Evolutionary conservation across 2,113 vertebrate species (phyloP).

Genomic region (Neogobius melanostomus): DNA sequence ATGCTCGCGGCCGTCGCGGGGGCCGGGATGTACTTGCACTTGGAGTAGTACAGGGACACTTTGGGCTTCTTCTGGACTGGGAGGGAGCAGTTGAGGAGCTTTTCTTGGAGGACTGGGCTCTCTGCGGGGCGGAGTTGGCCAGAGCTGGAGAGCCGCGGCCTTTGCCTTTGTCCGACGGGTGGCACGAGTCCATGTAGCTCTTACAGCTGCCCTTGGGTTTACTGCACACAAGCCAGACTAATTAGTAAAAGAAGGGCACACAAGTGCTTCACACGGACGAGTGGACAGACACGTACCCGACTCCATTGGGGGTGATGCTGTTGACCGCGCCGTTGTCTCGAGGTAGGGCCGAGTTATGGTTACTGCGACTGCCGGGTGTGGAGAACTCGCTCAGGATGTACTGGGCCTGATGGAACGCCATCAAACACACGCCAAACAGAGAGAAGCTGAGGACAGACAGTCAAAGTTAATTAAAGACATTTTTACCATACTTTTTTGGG

Average conservation of each 20-base stretch:
- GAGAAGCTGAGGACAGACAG: conserved; percentile 80
- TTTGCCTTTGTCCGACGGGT: conserved; percentile 91
- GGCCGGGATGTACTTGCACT: conserved; percentile 79
- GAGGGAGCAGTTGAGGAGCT: conserved; percentile 75
- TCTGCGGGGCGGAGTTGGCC: conserved; percentile 74
- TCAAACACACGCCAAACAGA: conserved; percentile 89
- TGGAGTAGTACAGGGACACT: conserved; percentile 89
- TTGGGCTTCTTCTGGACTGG: conserved; percentile 93
- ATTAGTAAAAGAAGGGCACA: too few relatives aligned
- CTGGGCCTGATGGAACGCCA: conserved; percentile 95
- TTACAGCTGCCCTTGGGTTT: conserved; percentile 88
- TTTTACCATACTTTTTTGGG: neutral
- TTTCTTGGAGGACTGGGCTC: conserved; percentile 84
- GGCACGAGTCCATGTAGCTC: conserved; percentile 86
- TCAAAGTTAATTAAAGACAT: neutral
- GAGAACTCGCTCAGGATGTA: conserved; percentile 92
- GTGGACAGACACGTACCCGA: conserved; percentile 78
- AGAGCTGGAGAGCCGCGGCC: conserved; percentile 89
- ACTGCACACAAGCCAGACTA: conserved; percentile 44
- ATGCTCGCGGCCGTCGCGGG: conserved; percentile 35
- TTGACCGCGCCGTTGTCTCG: conserved; percentile 78
- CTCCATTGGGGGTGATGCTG: conserved; percentile 78
- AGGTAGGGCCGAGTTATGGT: conserved; percentile 75
- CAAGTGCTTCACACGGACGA: neutral
- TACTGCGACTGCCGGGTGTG: conserved; percentile 83